Evolutionary conservation across 2,113 vertebrate genomes (phyloP), one percentile per base, ranked within the genome.

Genomic region (Chauna torquata): DNA sequence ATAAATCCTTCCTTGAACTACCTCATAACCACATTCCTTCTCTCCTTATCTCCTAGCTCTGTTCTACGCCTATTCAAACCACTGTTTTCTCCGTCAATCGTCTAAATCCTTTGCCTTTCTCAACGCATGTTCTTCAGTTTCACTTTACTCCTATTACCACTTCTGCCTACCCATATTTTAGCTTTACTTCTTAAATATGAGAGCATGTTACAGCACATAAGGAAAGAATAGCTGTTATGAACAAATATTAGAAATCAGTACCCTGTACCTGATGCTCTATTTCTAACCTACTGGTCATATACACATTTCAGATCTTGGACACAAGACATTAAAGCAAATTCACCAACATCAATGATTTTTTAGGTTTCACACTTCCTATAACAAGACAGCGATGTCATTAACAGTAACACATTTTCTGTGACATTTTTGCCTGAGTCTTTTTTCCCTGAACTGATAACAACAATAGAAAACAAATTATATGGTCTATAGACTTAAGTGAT

Each of bases 381-480:
- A 64, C 69, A 17, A 88, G 79, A 78, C 82, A 91, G 65, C 42
- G 66, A 68, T 54, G 64, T 57, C 94, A 95, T 94, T 95, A 97
- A 93, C 66, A 93, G 42, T 32, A 92, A 47, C 16, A 5, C 69
- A 85, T 83, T 91, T 85, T 89, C 85, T 87, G 65, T 92, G 92
- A 91, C 72, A 61, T 86, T 95, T 90, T 95, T 95, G 71, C 94
- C 86, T 0, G 22, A 88, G 45, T 91, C 88, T 54, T 64, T 89
- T 86, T 80, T 0, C 72, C 55, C 38, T 34, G 54, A 88, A 86
- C 90, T 77, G 81, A 68, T 82, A 94, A 96, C 75, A 71, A 82
- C 86, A 93, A 78, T 13, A 92, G 90, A 95, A 96, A 96, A 96
- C 93, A 97, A 96, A 91, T 85, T 86, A 86, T 85, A 88, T 94